Evolutionary conservation across 1,140 invertebrate genomes (phyloP).

Genomic region (Zaprionus lachaisei): DNA sequence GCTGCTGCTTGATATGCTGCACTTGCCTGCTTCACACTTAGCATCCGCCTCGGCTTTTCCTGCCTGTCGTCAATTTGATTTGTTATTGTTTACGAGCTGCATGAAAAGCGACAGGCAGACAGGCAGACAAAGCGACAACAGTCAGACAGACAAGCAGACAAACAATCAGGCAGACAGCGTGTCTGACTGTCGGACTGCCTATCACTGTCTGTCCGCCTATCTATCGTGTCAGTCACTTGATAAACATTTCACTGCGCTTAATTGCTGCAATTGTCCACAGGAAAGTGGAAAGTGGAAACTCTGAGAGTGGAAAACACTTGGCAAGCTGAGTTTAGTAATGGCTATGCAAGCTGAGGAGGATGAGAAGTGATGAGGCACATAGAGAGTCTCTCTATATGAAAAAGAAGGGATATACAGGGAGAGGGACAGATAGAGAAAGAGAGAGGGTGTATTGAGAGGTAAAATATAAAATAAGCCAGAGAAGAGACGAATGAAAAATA

Average conservation of each 20-base stretch:
- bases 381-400: neutral
- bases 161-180: neutral
- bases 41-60: constrained; percentile 40
- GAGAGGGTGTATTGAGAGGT: too few relatives aligned
- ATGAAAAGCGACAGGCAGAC: constrained; percentile 2
- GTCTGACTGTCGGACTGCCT: neutral
- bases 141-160: neutral
- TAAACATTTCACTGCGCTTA: constrained; percentile 43
- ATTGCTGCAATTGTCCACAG: constrained; percentile 40
- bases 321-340: neutral
- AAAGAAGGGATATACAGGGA: neutral
- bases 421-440: neutral
- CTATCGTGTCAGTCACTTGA: constrained; percentile 27
- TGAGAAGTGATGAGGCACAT: neutral
- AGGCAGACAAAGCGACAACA: neutral
- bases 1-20: constrained; percentile 47
- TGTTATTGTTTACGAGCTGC: constrained; percentile 50
- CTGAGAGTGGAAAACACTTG: neutral
- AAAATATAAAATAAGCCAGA: too few relatives aligned
- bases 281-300: neutral
- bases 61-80: constrained; percentile 52
- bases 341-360: neutral
- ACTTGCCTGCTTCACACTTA: constrained; percentile 29
- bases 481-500: too few relatives aligned
- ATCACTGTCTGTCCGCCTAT: constrained; percentile 8